Base-by-base conservation (phyloP, 1,140 invertebrate genomes). In the Drosophila seguyi region DNA sequence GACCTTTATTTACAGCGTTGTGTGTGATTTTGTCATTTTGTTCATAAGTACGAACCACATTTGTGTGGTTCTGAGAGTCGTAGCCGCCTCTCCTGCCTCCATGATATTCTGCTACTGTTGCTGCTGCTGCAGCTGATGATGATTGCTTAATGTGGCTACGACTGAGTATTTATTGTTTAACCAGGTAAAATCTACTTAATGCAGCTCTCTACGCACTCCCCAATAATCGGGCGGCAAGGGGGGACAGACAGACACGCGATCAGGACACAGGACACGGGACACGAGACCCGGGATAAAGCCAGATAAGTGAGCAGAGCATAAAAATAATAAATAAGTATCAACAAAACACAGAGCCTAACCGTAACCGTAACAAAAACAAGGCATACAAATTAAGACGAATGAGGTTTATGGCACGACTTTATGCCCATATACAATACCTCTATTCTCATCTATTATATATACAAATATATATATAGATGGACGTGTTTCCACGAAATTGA, bases 331-430 rank as follows among this genome's bases (percentile, higher is more conserved):
- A 73, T 68, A 59, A 72, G 56, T 61, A 67, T 75, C 62, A 75
- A 62, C 65, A 76, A 68, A 75, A 71, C 50, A 65, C 56, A 55
- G 44, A 66, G 41, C 61, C 41, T 76, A 76, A 36, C 63, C 53
- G 59, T 69, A 84, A 73, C 48, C 44, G 62, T 68, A 83, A 79
- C 52, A 67, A 84, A 77, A 81, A 48, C 66, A 83, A 78, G 80
- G 58, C 76, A 79, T 83, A 84, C 85, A 90, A 88, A 88, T 88
- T 90, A 88, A 90, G 85, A 90, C 79, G 81, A 88, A 88, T 90
- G 85, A 44, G 84, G 85, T 88, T 88, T 90, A 88, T 81, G 84
- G 65, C 80, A 87, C 82, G 61, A 81, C 58, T 65, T 76, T 77
- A 77, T 77, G 67, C 29, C 66, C 22, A 60, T 22, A 76, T 36